These are phyloP conservation scores for Emydura subglobosa DNA, from an alignment of 2,113 vertebrate species.

Conservation along the genomic window DNA sequence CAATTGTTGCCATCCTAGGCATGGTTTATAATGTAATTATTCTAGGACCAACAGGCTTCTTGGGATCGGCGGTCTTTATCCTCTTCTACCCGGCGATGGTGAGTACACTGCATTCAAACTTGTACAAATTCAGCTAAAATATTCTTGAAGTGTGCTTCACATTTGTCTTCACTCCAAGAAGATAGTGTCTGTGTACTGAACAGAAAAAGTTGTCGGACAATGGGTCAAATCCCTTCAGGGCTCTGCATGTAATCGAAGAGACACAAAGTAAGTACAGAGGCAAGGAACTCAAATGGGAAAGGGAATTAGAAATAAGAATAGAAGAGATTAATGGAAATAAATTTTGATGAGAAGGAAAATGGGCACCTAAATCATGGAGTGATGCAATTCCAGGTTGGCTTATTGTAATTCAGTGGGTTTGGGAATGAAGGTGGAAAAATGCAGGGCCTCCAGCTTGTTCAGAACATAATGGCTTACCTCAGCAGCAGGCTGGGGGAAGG, in stretches of 20 bases:
- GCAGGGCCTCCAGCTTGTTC: background rate
- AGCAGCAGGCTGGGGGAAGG: background rate
- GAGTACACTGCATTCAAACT: constrained; percentile 57
- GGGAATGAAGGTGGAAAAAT: background rate
- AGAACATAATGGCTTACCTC: background rate
- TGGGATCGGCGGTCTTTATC: constrained; percentile 93
- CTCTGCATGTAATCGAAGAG: background rate
- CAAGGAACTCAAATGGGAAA: background rate
- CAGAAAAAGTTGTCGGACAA: background rate
- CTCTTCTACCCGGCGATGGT: constrained; percentile 96
- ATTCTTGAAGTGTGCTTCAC: background rate
- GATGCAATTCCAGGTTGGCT: background rate
- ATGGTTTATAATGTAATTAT: constrained; percentile 90
- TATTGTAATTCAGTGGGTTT: background rate
- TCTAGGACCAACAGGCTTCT: constrained; percentile 91
- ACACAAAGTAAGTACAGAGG: background rate
- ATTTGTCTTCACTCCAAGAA: background rate
- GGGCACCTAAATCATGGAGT: background rate
- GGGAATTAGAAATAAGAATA: background rate
- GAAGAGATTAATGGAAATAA: background rate
- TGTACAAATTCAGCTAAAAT: background rate
- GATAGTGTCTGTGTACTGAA: background rate
- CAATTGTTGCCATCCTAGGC: constrained; percentile 90
- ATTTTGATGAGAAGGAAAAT: background rate
- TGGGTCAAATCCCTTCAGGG: background rate